Conservation (phyloP, 2,797 vertebrate genomes). For the Megaceryle alcyon region DNA sequence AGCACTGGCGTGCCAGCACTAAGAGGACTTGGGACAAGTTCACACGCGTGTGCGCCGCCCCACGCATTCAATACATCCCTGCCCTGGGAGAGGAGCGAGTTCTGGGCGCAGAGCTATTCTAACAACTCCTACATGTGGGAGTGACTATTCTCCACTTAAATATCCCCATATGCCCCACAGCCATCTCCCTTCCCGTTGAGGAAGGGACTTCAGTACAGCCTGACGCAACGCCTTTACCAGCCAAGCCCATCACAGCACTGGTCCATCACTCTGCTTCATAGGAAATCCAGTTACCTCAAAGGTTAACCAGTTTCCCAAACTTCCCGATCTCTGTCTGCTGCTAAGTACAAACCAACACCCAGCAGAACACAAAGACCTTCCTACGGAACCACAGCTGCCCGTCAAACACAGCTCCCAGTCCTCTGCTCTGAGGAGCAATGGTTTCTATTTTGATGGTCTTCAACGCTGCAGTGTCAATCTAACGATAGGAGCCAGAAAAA, state of each 20-base stretch:
- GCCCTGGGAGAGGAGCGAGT: not conserved
- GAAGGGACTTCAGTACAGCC: not conserved
- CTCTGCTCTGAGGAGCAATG: not conserved
- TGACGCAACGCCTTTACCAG: not conserved
- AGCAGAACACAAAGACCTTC: not conserved
- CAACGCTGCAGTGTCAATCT: not conserved
- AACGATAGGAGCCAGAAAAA: slow-evolving; percentile 56
- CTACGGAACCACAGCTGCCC: not conserved
- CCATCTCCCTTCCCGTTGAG: not conserved
- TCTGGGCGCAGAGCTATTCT: not conserved
- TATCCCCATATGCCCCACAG: slow-evolving; percentile 4
- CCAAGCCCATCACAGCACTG: not conserved
- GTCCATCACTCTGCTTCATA: fast-evolving
- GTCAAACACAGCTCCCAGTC: not conserved
- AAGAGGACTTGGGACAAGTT: not conserved
- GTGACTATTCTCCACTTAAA: not conserved
- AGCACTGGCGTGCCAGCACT: not conserved
- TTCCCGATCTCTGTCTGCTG: not conserved
- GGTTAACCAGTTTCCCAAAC: not conserved
- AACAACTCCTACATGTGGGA: slow-evolving; percentile 39
- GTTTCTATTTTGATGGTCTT: slow-evolving; percentile 34
- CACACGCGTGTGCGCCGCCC: not conserved
- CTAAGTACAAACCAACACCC: not conserved
- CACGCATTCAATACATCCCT: not conserved
- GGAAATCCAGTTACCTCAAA: not conserved